These are phyloP conservation scores for Anhinga anhinga DNA, from an alignment of 2,113 vertebrate genomes.

Conservation along the genomic window DNA sequence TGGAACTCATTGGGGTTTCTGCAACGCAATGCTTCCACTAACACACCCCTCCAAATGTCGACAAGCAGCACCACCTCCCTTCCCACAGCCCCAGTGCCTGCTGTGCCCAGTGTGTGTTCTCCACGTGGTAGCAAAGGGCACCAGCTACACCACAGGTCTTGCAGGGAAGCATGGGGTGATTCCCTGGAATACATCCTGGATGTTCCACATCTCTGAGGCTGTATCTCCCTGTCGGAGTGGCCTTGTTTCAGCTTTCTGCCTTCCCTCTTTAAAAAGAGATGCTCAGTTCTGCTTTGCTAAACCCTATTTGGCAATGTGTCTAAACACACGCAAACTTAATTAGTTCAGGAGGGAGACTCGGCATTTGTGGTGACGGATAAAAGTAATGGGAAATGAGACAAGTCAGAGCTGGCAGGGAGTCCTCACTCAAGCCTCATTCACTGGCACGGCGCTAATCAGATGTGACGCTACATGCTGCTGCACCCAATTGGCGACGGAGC, in stretches of 20 bases:
- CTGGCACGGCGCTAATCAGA: slow-evolving; percentile 70
- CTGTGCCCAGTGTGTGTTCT: neutral
- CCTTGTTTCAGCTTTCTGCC: slow-evolving; percentile 26
- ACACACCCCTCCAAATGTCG: neutral
- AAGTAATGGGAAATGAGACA: slow-evolving; percentile 79
- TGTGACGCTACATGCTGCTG: slow-evolving; percentile 49
- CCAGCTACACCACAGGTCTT: neutral
- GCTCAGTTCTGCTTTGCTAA: slow-evolving; percentile 84
- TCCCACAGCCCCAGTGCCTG: neutral
- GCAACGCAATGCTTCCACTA: neutral
- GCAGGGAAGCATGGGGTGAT: neutral
- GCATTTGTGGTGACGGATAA: slow-evolving; percentile 77
- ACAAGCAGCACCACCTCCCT: neutral
- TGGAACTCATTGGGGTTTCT: neutral
- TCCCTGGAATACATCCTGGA: neutral
- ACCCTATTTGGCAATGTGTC: slow-evolving; percentile 83
- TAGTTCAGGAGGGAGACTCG: slow-evolving; percentile 76
- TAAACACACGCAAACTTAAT: slow-evolving; percentile 83
- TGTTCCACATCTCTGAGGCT: neutral
- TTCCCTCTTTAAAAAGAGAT: slow-evolving; percentile 76
- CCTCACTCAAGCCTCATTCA: slow-evolving; percentile 66
- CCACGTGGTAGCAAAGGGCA: neutral
- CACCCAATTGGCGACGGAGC: neutral
- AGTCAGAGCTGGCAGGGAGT: slow-evolving; percentile 76
- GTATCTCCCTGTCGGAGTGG: neutral